Evolutionary conservation across 2,113 vertebrate genomes (phyloP), one percentile per base, ranked within the genome.

Genomic region (Trinectes maculatus): DNA sequence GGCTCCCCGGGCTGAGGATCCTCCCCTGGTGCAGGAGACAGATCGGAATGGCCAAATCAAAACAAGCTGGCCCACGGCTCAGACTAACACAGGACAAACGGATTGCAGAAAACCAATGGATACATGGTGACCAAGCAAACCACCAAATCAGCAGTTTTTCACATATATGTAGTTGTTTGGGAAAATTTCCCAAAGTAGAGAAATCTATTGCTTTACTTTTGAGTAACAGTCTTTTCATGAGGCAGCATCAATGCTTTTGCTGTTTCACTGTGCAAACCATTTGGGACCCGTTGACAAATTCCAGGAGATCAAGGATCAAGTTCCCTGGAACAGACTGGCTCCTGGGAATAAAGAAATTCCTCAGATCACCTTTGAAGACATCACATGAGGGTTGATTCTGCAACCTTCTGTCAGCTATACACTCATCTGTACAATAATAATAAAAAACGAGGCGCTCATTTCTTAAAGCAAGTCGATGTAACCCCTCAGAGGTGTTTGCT

Each of bases 1-100:
- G 82, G 79, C 77, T 94, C 91, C 0, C 92, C 84, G 47, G 13
- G 16, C 84, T 89, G 80, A 11, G 33, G 48, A 26, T 72, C 88
- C 21, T 91, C 89, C 44, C 88, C 91, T 1, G 86, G 68, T 1
- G 46, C 66, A 0, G 39, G 42, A 42, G 43, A 59, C n/a, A n/a
- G 16, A 77, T 39, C 25, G 76, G 22, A 72, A 9, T 55, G 52
- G 33, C 48, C 22, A 37, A 6, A 60, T 82, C 64, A 84, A 37
- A 52, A 52, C 29, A 47, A 18, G 24, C 33, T 3, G 3, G 0
- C 18, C n/a, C 11, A 25, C 3, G 8, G 37, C 22, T 22, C 31
- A 47, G 8, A 72, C 16, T 7, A 62, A 49, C 13, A 53, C 13
- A 43, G 31, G 18, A 49, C 26, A 28, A 22, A 64, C 33, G 56